phyloP scores from a whole-genome alignment of 2,113 vertebrate species.

The Psittacara wagleri region DNA sequence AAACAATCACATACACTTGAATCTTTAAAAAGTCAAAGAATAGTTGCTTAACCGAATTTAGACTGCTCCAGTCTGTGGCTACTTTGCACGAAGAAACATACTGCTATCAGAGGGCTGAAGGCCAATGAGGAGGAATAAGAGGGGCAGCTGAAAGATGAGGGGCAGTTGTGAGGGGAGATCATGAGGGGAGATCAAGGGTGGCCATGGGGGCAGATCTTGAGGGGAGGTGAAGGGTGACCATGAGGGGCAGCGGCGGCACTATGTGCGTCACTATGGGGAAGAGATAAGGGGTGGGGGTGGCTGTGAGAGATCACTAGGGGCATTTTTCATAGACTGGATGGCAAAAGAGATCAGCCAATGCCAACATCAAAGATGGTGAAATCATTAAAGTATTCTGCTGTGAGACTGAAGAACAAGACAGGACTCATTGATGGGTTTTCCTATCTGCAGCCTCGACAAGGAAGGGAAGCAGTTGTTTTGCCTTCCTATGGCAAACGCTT shows the following conservation, averaged over 20 bases:
- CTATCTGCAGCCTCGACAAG: neutral
- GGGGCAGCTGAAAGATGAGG: neutral
- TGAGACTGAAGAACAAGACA: too few relatives aligned
- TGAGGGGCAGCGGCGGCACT: neutral
- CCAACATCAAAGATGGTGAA: neutral
- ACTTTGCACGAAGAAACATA: neutral
- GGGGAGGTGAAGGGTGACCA: neutral
- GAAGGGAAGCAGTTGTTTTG: neutral
- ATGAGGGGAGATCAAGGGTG: neutral
- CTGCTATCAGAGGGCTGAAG: neutral
- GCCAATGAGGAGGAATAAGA: neutral
- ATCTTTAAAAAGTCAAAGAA: neutral
- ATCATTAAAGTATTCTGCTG: fast-evolving
- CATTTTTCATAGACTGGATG: fast-evolving
- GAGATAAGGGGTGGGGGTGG: neutral
- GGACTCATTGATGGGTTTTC: fast-evolving
- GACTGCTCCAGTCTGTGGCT: neutral
- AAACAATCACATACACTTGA: neutral
- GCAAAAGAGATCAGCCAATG: too few relatives aligned
- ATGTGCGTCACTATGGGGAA: neutral
- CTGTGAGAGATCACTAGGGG: neutral
- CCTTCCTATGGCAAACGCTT: fast-evolving
- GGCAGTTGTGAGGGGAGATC: neutral
- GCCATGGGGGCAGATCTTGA: neutral
- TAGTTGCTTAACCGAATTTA: neutral